A percentile compares a stretch with the other conserved stretches of the same genome.
Evolutionary conservation across 2,797 vertebrate genomes (phyloP).

Genomic region (Erethizon dorsatum): DNA sequence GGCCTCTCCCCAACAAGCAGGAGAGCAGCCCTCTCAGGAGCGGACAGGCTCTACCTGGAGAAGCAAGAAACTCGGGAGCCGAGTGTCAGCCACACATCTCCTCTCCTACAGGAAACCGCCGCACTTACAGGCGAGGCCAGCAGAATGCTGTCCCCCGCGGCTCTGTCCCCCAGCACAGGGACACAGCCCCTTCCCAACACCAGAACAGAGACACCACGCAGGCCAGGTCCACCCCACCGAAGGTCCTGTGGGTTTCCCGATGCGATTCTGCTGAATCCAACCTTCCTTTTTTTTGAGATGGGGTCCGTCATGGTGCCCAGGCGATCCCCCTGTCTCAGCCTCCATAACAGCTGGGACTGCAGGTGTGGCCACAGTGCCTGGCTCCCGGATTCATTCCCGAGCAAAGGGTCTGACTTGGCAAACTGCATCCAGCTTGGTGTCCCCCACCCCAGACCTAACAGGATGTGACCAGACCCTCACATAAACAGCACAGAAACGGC

Average conservation of each 20-base stretch:
- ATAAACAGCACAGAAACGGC: neutral
- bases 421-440: neutral
- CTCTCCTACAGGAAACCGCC: neutral
- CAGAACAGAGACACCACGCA: neutral
- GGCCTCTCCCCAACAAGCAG: neutral
- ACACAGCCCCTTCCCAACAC: neutral
- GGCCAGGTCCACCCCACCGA: neutral
- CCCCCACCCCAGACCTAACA: neutral
- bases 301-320: neutral
- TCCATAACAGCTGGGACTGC: neutral
- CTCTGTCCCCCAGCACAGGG: neutral
- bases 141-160: neutral
- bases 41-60: neutral
- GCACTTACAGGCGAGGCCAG: too few relatives aligned
- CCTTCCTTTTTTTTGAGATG: neutral
- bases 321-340: neutral
- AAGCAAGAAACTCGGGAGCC: neutral
- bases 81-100: neutral
- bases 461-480: neutral
- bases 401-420: neutral
- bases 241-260: constrained; percentile 55
- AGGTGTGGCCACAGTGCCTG: neutral
- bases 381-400: neutral
- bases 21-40: neutral
- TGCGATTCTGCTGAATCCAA: constrained; percentile 38